These are phyloP conservation scores for Rhea americana DNA, from an alignment of 2,113 vertebrate genomes.

Conservation along the genomic window DNA sequence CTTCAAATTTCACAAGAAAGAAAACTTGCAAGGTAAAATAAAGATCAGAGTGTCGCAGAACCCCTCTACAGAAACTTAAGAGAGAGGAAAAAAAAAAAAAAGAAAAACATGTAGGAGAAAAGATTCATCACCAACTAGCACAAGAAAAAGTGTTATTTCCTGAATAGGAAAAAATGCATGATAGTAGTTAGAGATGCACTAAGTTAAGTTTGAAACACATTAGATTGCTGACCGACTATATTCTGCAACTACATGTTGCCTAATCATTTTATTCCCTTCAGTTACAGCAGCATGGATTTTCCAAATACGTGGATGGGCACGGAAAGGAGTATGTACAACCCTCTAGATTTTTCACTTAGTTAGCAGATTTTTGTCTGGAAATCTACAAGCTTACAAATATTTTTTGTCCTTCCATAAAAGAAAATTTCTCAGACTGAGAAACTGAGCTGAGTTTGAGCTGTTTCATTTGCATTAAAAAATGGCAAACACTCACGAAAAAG, in stretches of 20 bases:
- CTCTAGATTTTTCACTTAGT: background rate
- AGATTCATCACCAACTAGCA: fast-evolving
- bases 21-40: background rate
- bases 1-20: background rate
- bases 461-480: background rate
- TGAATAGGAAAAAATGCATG: background rate
- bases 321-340: background rate
- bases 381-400: background rate
- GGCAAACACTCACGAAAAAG: background rate
- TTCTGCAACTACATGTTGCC: background rate
- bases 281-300: background rate
- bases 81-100: background rate
- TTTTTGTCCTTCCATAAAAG: background rate
- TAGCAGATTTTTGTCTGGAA: background rate
- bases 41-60: background rate
- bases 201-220: background rate
- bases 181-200: background rate
- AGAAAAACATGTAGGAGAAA: background rate
- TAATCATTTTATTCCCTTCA: background rate
- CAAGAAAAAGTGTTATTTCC: background rate
- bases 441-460: background rate
- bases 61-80: background rate
- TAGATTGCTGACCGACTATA: background rate
- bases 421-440: background rate
- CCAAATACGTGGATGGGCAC: background rate